Evolutionary conservation across 2,888 invertebrate species (phyloP).

Genomic region (Eupithecia exiguata): DNA sequence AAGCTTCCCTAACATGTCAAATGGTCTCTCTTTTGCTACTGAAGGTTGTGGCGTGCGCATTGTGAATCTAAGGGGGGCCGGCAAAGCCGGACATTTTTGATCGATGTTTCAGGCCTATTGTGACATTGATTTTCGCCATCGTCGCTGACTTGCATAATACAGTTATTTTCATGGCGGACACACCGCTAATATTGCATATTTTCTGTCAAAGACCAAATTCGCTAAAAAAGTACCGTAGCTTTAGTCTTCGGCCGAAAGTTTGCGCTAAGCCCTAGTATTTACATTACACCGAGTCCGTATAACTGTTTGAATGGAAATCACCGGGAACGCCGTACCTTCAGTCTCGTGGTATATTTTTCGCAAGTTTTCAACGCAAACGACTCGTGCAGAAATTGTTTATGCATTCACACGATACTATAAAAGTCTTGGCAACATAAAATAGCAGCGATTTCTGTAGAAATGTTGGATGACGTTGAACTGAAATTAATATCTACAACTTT

Average conservation of each 20-base stretch:
- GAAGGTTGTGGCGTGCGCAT: too few relatives aligned
- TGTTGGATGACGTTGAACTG: not conserved
- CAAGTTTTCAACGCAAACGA: constrained; percentile 40
- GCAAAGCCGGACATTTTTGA: too few relatives aligned
- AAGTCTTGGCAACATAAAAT: constrained; percentile 21
- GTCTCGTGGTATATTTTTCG: constrained; percentile 33
- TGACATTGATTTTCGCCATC: too few relatives aligned
- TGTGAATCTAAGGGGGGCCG: too few relatives aligned
- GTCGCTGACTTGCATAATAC: too few relatives aligned
- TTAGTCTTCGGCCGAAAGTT: constrained; percentile 2
- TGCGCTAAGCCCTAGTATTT: constrained; percentile 21
- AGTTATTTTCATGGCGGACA: too few relatives aligned
- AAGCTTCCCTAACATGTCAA: too few relatives aligned
- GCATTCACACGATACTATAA: constrained; percentile 34
- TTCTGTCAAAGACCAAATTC: not conserved
- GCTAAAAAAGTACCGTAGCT: not conserved
- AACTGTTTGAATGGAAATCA: constrained; percentile 53
- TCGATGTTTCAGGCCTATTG: too few relatives aligned
- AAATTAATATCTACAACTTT: not conserved
- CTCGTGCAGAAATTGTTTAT: constrained; percentile 37
- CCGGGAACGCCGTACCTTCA: constrained; percentile 45
- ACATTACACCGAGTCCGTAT: constrained; percentile 35
- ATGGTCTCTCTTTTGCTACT: too few relatives aligned
- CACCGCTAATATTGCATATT: too few relatives aligned
- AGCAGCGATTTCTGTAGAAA: constrained; percentile 22